Evolutionary conservation across 2,888 invertebrate species (phyloP).

Genomic region (Volucella zonaria): DNA sequence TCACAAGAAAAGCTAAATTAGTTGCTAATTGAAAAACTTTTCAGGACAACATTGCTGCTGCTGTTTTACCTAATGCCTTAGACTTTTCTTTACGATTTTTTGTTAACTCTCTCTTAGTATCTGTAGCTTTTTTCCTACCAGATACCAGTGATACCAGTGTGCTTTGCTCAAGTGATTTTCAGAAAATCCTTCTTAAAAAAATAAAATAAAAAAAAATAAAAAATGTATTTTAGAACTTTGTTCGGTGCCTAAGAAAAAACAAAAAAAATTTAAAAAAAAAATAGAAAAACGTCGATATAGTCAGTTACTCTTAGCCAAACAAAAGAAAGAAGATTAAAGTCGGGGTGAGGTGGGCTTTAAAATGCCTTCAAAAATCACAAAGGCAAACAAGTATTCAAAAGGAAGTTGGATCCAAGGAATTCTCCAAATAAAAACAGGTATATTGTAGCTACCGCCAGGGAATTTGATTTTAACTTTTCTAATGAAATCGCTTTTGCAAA

Average conservation of each 20-base stretch:
- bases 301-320: neutral
- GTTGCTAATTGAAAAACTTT: conserved; percentile 74
- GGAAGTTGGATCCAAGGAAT: conserved; percentile 8
- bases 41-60: conserved; percentile 27
- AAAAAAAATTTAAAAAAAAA: conserved; percentile 33
- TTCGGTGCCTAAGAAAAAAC: conserved; percentile 1
- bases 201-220: neutral
- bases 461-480: conserved; percentile 47
- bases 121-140: neutral
- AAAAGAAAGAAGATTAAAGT: no score
- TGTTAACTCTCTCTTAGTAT: neutral
- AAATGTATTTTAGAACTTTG: conserved; percentile 15
- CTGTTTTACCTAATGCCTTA: conserved; percentile 25
- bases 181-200: conserved; percentile 7
- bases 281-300: conserved; percentile 15
- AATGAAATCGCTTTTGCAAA: conserved; percentile 48
- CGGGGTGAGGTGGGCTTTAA: neutral
- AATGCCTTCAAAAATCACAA: conserved; percentile 5
- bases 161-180: neutral
- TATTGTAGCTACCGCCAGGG: neutral
- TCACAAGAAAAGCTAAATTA: conserved; percentile 40
- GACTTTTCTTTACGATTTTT: neutral
- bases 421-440: conserved; percentile 12
- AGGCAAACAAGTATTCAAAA: neutral
- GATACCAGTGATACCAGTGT: neutral